Evolutionary conservation across 2,797 vertebrate genomes (phyloP), one percentile per base, ranked within the genome.

Genomic region (Microctenopoma stevenorrisi): DNA sequence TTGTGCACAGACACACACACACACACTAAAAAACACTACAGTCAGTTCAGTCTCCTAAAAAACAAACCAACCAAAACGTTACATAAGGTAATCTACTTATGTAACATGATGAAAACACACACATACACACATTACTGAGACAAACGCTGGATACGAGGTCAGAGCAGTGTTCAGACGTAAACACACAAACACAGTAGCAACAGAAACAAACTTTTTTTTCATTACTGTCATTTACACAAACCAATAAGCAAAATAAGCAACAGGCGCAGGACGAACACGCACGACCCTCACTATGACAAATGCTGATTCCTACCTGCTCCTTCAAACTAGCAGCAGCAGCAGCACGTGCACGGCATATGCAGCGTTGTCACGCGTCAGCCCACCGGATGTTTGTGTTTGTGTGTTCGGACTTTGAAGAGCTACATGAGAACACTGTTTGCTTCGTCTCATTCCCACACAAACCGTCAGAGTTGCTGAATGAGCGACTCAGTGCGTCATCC

Each of bases 11-110:
- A 66, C 30, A 37, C 10, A 44, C 53, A 25, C 2, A 65, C 38
- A 43, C 58, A 56, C 22, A 51, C 10, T 9, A 42, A 61, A 7
- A 62, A 69, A 78, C 42, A 30, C 28, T 40, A 37, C 44, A 65
- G 50, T 77, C 80, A 78, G 61, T 86, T 74, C 78, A 43, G 46
- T 70, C 55, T 82, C 54, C 63, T 72, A 76, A 59, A 76, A 74
- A 57, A 69, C 30, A 57, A 57, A 69, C 46, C 61, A 40, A 64
- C 77, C 11, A 69, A 81, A 74, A 48, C 12, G 44, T 94, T 93
- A 91, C 77, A 79, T 92, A 93, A 94, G 66, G 44, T 86, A 86
- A 91, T 91, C 83, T 81, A 47, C 85, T 94, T 94, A 94, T 84
- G 83, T 91, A 94, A 94, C 82, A 50, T 69, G 84, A 76, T 46